Base-by-base conservation (phyloP, 1,140 invertebrate genomes). In the Archegozetes longisetosus region DNA sequence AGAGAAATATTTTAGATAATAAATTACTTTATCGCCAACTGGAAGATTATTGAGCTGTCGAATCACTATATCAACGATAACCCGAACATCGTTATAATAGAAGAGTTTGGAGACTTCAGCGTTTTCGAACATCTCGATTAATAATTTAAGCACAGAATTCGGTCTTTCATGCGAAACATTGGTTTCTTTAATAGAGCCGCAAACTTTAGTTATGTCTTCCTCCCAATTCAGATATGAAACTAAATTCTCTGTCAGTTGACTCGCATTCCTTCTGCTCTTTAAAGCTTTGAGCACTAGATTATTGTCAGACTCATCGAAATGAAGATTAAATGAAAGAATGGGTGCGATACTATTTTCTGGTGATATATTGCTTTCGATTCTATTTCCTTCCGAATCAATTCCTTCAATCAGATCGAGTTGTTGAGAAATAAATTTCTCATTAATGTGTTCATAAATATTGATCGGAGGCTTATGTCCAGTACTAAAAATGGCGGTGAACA, bases 41-140 rank as follows among this genome's bases (percentile, higher is more conserved):
- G 85, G 82, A 60, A 92, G 78, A 71, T 95, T 88, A 6, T 85
- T 83, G 3, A 95, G 75, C 70, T 91, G 85, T 27, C 88, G 75
- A 23, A 91, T 80, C 51, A 92, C 82, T 68, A 95, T 92, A 69
- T 94, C 90, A 64, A 94, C 83, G 26, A 93, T 76, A 40, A 94
- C 89, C 74, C 86, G 88, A 2, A 86, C 82, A 70, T 95, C 89
- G 70, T 93, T 95, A 0, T 88, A 90, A 69, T 94, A 95, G 70
- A 93, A 88, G 32, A 93, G 77, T 64, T 80, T 77, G 0, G 88
- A 84, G 3, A 88, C 89, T 47, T 78, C 74, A 55, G 80, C 75
- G 53, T 78, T 79, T 51, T 78, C 81, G 69, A 91, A 91, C 53
- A 93, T 71, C 70, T 94, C 89, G 47, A 81, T 81, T 58, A 89